phyloP scores from a whole-genome alignment of 1,140 invertebrate genomes.

The Forficula auricularia region DNA sequence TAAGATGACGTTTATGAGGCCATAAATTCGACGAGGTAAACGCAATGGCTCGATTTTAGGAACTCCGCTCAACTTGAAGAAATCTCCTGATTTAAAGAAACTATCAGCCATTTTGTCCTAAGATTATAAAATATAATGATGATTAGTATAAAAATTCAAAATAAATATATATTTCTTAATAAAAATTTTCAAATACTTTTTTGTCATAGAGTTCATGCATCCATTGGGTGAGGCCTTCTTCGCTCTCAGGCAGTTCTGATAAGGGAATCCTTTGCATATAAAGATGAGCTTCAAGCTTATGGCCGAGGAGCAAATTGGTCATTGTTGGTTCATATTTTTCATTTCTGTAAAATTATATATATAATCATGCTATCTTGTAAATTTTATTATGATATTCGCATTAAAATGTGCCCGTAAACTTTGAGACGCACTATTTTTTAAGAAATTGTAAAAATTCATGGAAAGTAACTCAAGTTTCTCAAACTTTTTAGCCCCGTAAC shows the following conservation, averaged over 20 bases:
- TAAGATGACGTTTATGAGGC: constrained; percentile 47
- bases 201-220: constrained; percentile 59
- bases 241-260: constrained; percentile 58
- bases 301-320: constrained; percentile 63
- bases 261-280: constrained; percentile 67
- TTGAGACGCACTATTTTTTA: no score
- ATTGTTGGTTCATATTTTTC: constrained; percentile 47
- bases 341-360: constrained; percentile 10
- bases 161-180: constrained; percentile 3
- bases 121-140: constrained; percentile 17
- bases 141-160: not conserved
- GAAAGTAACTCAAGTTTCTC: no score
- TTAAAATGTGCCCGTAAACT: no score
- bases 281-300: constrained; percentile 53
- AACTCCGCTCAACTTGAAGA: constrained; percentile 55
- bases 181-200: constrained; percentile 37
- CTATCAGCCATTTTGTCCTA: constrained; percentile 66
- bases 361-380: no score
- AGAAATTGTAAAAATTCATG: no score
- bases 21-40: constrained; percentile 38
- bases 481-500: no score
- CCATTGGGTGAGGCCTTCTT: constrained; percentile 61
- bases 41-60: constrained; percentile 36
- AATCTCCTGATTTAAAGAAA: constrained; percentile 65
- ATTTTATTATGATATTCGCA: no score